phyloP scores from a whole-genome alignment of 2,888 invertebrate genomes.

The Papilio demoleus region DNA sequence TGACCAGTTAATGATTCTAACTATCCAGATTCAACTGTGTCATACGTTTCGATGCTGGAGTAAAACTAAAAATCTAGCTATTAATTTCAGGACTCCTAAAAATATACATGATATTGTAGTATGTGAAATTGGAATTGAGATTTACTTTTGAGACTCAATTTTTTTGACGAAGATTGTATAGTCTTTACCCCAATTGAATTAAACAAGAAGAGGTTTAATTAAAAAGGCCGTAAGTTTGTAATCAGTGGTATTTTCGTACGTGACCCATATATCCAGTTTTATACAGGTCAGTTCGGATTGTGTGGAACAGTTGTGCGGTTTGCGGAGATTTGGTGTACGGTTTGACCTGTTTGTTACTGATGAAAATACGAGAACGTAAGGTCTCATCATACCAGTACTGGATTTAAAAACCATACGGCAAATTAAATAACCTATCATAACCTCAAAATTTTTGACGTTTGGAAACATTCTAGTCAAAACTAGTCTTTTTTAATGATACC shows the following conservation, averaged over 20 bases:
- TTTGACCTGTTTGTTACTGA: conserved; percentile 8
- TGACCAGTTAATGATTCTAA: too few species aligned
- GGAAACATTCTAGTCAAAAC: too few species aligned
- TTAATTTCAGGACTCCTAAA: too few species aligned
- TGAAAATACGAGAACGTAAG: neutral
- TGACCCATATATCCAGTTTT: conserved; percentile 23
- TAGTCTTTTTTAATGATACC: neutral
- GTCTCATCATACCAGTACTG: neutral
- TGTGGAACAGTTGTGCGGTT: neutral
- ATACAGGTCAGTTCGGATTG: conserved; percentile 25
- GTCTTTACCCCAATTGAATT: neutral
- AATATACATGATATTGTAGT: too few species aligned
- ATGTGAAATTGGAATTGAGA: too few species aligned
- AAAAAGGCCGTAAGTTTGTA: conserved; percentile 13
- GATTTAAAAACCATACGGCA: too few species aligned
- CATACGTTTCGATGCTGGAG: too few species aligned
- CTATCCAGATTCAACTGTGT: too few species aligned
- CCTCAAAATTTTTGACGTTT: too few species aligned
- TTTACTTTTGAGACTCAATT: neutral
- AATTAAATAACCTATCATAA: too few species aligned
- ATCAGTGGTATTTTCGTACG: conserved; percentile 25
- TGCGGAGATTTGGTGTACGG: neutral
- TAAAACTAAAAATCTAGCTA: too few species aligned
- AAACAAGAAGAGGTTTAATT: neutral
- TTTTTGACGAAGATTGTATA: neutral